phyloP scores from a whole-genome alignment of 2,113 vertebrate species.

The Dinomys branickii region DNA sequence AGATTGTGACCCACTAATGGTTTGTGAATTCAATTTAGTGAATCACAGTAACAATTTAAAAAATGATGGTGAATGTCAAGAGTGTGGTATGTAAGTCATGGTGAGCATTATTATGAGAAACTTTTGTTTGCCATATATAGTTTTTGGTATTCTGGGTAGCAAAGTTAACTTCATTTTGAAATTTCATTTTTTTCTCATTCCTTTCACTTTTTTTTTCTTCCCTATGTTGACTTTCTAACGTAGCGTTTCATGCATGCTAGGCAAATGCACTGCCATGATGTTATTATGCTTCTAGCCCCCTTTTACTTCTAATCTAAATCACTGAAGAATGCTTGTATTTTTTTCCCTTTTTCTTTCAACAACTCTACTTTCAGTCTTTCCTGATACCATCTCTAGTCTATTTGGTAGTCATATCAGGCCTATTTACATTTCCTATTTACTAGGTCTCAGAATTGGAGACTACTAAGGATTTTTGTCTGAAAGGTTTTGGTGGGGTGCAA shows the following conservation, averaged over 20 bases:
- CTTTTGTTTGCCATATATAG: neutral
- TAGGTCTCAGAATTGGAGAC: neutral
- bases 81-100: neutral
- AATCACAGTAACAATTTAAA: constrained; percentile 13
- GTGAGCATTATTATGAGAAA: constrained; percentile 16
- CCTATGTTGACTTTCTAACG: neutral
- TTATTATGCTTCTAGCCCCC: neutral
- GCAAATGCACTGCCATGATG: neutral
- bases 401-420: constrained; percentile 13
- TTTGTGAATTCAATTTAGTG: constrained; percentile 44
- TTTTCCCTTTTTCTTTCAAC: neutral
- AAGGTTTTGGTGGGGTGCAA: constrained; percentile 3
- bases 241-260: neutral
- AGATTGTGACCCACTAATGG: constrained; percentile 34
- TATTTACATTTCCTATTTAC: neutral
- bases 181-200: neutral
- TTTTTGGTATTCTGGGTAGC: neutral
- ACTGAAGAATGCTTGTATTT: neutral
- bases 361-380: neutral
- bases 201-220: neutral
- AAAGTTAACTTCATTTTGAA: neutral
- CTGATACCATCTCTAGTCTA: neutral
- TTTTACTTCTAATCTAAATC: neutral
- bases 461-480: constrained; percentile 18
- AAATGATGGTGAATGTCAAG: neutral